Evolutionary conservation across 2,888 invertebrate species (phyloP).

Genomic region (Tenthredo scrophulariae): DNA sequence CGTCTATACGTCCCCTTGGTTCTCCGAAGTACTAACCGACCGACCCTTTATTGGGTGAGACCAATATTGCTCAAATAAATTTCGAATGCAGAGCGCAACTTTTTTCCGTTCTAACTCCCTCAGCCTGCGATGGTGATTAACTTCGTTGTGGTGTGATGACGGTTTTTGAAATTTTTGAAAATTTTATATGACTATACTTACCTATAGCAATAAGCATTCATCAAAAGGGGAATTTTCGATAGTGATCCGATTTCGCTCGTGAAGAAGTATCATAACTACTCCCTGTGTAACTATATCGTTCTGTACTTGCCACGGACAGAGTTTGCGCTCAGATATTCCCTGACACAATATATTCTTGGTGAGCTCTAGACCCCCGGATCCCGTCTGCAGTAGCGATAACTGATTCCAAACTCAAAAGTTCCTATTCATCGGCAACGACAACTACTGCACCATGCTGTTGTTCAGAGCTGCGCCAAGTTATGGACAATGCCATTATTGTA

Average conservation of each 20-base stretch:
- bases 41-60: slow-evolving; percentile 15
- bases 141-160: not conserved
- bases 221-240: not conserved
- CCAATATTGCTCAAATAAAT: slow-evolving; percentile 33
- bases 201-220: not conserved
- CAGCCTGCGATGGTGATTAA: not conserved
- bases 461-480: not conserved
- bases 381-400: slow-evolving; percentile 5
- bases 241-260: not conserved
- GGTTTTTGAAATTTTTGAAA: not conserved
- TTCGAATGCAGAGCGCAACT: not conserved
- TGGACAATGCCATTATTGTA: not conserved
- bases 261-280: not conserved
- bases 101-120: not conserved
- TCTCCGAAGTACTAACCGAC: slow-evolving; percentile 24
- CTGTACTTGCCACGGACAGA: not conserved
- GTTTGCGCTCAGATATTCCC: not conserved
- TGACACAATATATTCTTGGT: not conserved
- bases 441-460: not conserved
- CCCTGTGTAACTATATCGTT: not conserved
- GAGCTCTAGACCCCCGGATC: not conserved
- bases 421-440: not conserved
- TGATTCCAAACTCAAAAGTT: slow-evolving; percentile 24
- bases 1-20: slow-evolving; percentile 15
- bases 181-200: not conserved